Percentiles rank a stretch among this genome's conserved stretches.
phyloP scores from a whole-genome alignment of 2,797 vertebrate genomes.

The Cyclura pinguis region DNA sequence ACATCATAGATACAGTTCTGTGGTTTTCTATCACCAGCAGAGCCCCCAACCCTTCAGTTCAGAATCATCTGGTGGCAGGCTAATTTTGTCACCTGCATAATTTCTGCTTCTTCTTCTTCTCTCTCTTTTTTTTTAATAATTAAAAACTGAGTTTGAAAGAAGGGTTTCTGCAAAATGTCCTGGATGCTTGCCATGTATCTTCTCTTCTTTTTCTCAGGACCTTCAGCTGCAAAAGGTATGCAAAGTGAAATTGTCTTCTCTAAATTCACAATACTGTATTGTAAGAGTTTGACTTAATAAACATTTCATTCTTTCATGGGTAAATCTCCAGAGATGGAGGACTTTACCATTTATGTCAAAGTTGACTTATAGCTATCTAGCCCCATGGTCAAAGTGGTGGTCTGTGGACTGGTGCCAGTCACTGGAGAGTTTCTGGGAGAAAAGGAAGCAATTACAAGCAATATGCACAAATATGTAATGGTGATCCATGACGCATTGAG shows the following conservation, averaged over 20 bases:
- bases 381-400: neutral
- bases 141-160: neutral
- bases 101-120: neutral
- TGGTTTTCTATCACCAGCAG: neutral
- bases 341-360: neutral
- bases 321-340: neutral
- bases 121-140: too few species aligned
- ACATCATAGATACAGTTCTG: neutral
- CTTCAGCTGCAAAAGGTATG: constrained; percentile 13
- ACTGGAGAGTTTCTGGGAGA: too few species aligned
- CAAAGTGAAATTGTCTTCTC: neutral
- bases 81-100: neutral
- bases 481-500: too few species aligned
- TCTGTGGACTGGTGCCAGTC: too few species aligned
- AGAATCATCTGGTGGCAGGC: neutral
- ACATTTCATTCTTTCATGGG: neutral
- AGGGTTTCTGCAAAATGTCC: constrained; percentile 6
- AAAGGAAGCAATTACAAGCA: too few species aligned
- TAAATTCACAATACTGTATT: neutral
- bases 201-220: neutral
- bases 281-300: neutral
- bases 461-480: too few species aligned
- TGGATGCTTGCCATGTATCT: neutral
- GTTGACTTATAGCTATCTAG: neutral
- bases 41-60: neutral